Evolutionary conservation across 2,113 vertebrate species (phyloP).

Genomic region (Rafetus swinhoei): DNA sequence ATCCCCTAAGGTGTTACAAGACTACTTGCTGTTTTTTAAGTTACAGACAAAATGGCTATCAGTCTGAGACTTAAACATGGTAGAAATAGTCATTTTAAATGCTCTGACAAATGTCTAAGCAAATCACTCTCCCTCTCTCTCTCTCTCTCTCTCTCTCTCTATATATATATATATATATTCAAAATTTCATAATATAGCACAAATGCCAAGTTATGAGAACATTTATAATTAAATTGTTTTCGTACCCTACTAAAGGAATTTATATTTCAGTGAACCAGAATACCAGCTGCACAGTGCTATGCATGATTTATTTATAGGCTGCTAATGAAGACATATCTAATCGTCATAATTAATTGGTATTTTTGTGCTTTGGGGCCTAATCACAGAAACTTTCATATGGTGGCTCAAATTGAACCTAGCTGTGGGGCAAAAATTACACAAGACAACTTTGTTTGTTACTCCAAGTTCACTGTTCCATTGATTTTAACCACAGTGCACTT

Average conservation of each 20-base stretch:
- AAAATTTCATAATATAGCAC: conserved; percentile 45
- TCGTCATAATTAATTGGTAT: conserved; percentile 84
- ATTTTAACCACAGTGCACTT: neutral
- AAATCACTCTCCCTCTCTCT: neutral
- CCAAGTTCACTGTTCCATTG: conserved; percentile 26
- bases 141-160: neutral
- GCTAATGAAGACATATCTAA: conserved; percentile 83
- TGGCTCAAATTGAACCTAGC: conserved; percentile 61
- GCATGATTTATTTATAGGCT: conserved; percentile 83
- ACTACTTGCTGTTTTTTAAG: no score
- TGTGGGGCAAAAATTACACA: conserved; percentile 57
- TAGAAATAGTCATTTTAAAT: conserved; percentile 11
- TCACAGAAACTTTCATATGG: conserved; percentile 73
- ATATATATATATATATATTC: conserved; percentile 36
- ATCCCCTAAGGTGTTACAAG: no score
- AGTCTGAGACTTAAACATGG: neutral
- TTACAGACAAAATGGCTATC: no score
- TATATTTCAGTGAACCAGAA: conserved; percentile 48
- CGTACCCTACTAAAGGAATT: conserved; percentile 47
- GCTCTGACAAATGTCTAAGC: conserved; percentile 9
- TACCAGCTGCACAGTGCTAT: conserved; percentile 63
- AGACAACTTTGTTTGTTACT: conserved; percentile 39
- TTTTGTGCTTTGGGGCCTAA: conserved; percentile 78
- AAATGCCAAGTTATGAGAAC: conserved; percentile 53
- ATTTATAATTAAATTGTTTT: conserved; percentile 72